A percentile compares a stretch with the other conserved stretches of the same genome.
Conservation (phyloP, 2,797 vertebrate genomes). For the Eidolon dupreanum region DNA sequence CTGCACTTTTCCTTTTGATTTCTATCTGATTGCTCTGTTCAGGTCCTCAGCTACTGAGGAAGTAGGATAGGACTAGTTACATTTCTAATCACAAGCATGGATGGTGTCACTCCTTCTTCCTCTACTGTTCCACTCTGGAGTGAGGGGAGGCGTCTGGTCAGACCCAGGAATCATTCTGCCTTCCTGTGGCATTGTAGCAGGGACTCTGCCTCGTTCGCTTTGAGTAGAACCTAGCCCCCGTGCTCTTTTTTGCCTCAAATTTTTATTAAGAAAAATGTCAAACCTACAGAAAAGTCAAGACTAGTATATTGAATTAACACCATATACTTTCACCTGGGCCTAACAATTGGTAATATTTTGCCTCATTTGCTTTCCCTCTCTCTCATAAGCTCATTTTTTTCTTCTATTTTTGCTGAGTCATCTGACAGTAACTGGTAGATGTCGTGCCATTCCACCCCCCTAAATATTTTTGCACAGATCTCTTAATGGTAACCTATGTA, state of each 20-base stretch:
- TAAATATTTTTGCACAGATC: not conserved
- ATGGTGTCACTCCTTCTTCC: not conserved
- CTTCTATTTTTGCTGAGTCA: not conserved
- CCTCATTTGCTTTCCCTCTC: not conserved
- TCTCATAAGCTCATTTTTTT: not conserved
- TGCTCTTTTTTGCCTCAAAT: not conserved
- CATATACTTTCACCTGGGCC: not conserved
- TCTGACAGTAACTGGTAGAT: not conserved
- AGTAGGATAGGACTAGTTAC: accelerated
- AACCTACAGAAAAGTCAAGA: not conserved
- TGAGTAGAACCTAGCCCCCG: not conserved
- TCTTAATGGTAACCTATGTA: not conserved
- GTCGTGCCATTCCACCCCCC: not conserved
- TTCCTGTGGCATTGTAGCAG: no score
- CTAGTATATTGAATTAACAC: not conserved
- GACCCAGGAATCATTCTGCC: not conserved
- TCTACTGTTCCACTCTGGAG: not conserved
- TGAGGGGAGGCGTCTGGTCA: not conserved
- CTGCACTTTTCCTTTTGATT: not conserved
- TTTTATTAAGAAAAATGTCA: not conserved
- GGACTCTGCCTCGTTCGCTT: not conserved
- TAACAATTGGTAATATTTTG: not conserved
- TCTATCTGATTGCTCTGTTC: not conserved
- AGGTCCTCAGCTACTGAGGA: not conserved
- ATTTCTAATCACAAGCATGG: not conserved